phyloP scores from a whole-genome alignment of 2,888 invertebrate genomes.

The Drepanosiphum platanoidis region DNA sequence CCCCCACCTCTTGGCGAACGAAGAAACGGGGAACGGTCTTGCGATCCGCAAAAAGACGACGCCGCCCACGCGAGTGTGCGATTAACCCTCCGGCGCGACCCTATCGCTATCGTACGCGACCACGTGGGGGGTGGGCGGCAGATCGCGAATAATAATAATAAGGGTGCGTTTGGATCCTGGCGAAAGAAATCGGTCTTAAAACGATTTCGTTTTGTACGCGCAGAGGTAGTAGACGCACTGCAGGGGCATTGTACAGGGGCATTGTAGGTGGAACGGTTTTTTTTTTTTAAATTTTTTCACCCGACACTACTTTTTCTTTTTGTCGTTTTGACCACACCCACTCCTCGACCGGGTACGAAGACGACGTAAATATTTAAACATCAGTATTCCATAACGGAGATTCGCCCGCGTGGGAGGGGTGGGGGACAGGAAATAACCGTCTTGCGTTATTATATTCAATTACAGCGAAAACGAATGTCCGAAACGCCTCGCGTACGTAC shows the following conservation, averaged over 20 bases:
- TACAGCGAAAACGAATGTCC: too few relatives aligned
- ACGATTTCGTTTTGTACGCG: neutral
- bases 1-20: conserved; percentile 20
- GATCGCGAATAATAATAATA: neutral
- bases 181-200: conserved; percentile 46
- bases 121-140: neutral
- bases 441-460: too few relatives aligned
- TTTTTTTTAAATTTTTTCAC: neutral
- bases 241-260: neutral
- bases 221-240: neutral
- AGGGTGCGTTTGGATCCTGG: conserved; percentile 30
- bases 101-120: neutral
- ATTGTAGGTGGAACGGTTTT: conserved; percentile 19
- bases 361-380: neutral
- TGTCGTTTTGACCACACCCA: conserved; percentile 33
- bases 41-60: conserved; percentile 14
- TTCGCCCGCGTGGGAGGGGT: neutral
- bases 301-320: neutral
- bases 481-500: too few relatives aligned
- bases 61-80: conserved; percentile 45
- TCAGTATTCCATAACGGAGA: too few relatives aligned
- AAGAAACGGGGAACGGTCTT: neutral
- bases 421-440: neutral
- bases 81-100: neutral
- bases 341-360: neutral